Base-by-base conservation (phyloP, 2,888 invertebrate species). In the Camptogramma bilineatum region DNA sequence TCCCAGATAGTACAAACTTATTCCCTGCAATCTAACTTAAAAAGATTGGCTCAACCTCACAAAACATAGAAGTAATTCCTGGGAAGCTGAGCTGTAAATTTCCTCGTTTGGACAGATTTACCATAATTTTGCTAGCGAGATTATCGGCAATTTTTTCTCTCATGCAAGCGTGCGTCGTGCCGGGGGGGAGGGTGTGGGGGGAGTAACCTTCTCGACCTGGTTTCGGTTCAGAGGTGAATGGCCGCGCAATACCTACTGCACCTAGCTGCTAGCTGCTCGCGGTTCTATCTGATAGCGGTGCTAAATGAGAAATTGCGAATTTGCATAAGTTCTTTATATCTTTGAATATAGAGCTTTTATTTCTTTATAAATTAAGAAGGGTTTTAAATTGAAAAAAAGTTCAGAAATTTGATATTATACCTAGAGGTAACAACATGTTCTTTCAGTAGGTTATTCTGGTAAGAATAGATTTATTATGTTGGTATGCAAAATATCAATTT, bases 151-250 rank as follows among this genome's bases (percentile, higher is more conserved):
- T 61, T 72, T 69, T 69, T 68, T 70, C 64, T 69, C 53, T 59
- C 51, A 59, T 68, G 65, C 63, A 72, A 65, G 70, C 70, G 67
- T 67, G 66, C 66, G 68, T 60, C 61, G 65, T 59, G 60, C 65
- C 64, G 50, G 56, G 67, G 64, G 60, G 51, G 52, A 47, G 46
- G 48, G 42, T n/a, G 63, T 55, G 67, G 52, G 68, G 68, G 69
- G 74, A 75, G 73, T 77, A 79, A 82, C 79, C 84, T 82, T 77
- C 83, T 81, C 90, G 91, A 88, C 91, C 91, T 85, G 89, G 84
- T 83, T 90, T 87, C 86, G 80, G 88, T 87, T 86, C 87, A 87
- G 86, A 87, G 91, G 88, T 91, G 86, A 89, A 90, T 82, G 91
- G 68, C 88, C 90, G 85, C 80, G 72, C 68, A 67, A 71, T 72